Evolutionary conservation across 2,888 invertebrate species (phyloP), one percentile per base, ranked within the genome.

Genomic region (Philaethria dido): DNA sequence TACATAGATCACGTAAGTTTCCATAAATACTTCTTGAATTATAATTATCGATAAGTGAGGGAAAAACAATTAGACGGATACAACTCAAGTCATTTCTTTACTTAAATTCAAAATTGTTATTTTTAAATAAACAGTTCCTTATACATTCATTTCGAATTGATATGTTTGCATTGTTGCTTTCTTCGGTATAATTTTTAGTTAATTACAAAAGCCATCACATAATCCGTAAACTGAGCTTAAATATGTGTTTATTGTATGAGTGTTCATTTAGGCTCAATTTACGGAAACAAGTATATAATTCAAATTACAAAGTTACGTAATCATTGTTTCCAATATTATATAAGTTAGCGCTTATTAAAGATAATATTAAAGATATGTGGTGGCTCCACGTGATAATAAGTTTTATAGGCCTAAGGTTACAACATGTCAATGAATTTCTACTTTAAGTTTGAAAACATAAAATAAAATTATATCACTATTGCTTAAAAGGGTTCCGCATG

Each of bases 341-440:
- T n/a, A n/a, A n/a, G n/a, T n/a, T n/a, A n/a, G n/a, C n/a, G n/a
- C n/a, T n/a, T n/a, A n/a, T n/a, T n/a, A n/a, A n/a, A n/a, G n/a
- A n/a, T n/a, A n/a, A n/a, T 20, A 42, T 36, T 54, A 2, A 22
- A n/a, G 42, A 42, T 57, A 25, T 11, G 16, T 55, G 39, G 22
- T 57, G 57, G 57, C 20, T 42, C 39, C 11, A 25, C 22, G 42
- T 25, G 39, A 13, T 22, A n/a, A 57, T 42, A 22, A 25, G 39
- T 57, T 57, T 25, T 22, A 42, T 57, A 42, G 57, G 57, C 57
- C 42, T 57, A 57, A 57, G n/a, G n/a, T 57, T 22, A 39, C 36
- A 36, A 36, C n/a, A 55, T 55, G 39, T 39, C 52, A 52, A 55
- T 36, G 18, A 33, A 33, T 33, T 54, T 33, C 33, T 2, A 54